Base-by-base conservation (phyloP, 2,113 vertebrate genomes). In the Crypturellus undulatus region DNA sequence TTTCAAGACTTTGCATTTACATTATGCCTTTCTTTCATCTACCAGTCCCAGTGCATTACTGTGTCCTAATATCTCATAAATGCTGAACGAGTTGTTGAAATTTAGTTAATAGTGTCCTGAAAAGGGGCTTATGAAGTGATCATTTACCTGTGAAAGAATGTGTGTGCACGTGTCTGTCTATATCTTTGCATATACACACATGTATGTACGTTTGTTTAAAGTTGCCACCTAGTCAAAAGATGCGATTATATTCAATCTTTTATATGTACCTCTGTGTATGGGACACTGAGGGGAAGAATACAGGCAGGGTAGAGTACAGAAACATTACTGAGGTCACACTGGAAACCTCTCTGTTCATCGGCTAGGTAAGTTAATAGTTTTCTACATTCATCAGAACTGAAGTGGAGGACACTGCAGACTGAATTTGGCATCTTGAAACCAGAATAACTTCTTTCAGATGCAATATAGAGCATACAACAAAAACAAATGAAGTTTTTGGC, bases 401-500 rank as follows among this genome's bases (percentile, higher is more conserved):
- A 70, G 58, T 25, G 25, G 75, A 65, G 52, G 25, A 19, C 42
- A 38, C 43, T 8, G 4, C 26, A 38, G 56, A 30, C 49, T 69
- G 73, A 8, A 79, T 82, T 47, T 69, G 54, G 28, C 34, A 28
- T 82, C 81, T 91, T 0, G 0, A 47, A 60, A n/a, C 18, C 30
- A 10, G 43, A 56, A 43, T 54, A 30, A 70, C 21, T 32, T 69
- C 12, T 25, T 68, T 70, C 10, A 73, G 43, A 49, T 91, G 16
- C 1, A 1, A 28, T 40, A 8, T 3, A 16, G 10, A 1, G 0
- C 38, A 12, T 34, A 26, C 36, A 64, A 12, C 36, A 51, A 56
- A 68, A 58, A 0, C 36, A 71, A 42, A 36, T 32, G 1, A 59
- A 54, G 28, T 21, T 22, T 73, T 22, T 34, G 1, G 0, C 40